Base-by-base conservation (phyloP, 2,888 invertebrate species). In the Brenthis hecate region DNA sequence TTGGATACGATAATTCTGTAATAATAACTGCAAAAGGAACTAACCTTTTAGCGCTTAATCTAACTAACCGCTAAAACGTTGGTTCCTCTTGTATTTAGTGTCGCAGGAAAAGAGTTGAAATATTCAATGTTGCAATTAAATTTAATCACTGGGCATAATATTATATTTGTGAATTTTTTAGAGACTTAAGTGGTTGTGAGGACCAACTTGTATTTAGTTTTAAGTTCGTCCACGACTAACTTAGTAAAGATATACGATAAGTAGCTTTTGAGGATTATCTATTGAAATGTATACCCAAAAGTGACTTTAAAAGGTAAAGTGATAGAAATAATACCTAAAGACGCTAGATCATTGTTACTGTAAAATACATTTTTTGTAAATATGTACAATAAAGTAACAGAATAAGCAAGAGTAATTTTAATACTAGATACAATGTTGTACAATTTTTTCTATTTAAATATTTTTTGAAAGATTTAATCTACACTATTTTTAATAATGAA, bases 331-430 rank as follows among this genome's bases (percentile, higher is more conserved):
- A 90, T 91, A 91, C 91, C 91, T 91, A 89, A 88, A 91, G 90
- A 91, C 85, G 91, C 91, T 91, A 91, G 89, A 90, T 90, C 91
- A 91, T 92, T 92, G 91, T 92, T 91, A 91, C 87, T 92, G 91
- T 91, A 89, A 88, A 87, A 86, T 90, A 89, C 89, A 85, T 85
- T 88, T 84, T 82, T 75, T 91, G 92, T 92, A 92, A 91, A 92
- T 92, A 92, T 92, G 92, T 92, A 92, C 90, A 87, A 91, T 91
- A 91, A 81, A 81, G 84, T 87, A 88, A 89, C 84, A 82, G 77
- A 85, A 81, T 89, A 90, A 89, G 86, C 88, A 77, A 91, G 80
- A 84, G 83, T 86, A 88, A 87, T 85, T 86, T 83, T 89, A 89
- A 89, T 88, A 87, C 86, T 91, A 92, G 89, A 90, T 86, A 87